These are phyloP conservation scores for Pseudomyrmex concolor DNA, from an alignment of 1,140 invertebrate species.

Conservation along the genomic window DNA sequence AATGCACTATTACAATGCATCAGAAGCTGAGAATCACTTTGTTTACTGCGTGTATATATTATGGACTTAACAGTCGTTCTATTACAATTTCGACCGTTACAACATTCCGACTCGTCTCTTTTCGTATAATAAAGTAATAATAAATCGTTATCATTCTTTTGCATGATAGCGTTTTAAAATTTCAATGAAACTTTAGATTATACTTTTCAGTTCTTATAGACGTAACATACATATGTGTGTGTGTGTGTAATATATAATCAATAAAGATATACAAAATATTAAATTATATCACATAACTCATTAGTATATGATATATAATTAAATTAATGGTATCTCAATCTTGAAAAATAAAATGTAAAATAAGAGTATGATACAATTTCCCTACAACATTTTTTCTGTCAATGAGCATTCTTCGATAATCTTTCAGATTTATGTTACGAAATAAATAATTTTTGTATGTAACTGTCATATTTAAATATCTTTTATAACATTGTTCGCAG, in stretches of 20 bases:
- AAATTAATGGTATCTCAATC: slow-evolving; percentile 48
- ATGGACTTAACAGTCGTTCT: slow-evolving; percentile 36
- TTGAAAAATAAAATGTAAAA: slow-evolving; percentile 49
- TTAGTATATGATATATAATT: slow-evolving; percentile 58
- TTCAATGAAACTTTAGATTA: slow-evolving; percentile 62
- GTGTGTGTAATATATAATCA: slow-evolving; percentile 33
- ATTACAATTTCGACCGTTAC: slow-evolving; percentile 30
- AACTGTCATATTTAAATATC: slow-evolving; percentile 28
- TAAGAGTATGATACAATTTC: slow-evolving; percentile 50
- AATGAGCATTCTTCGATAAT: slow-evolving; percentile 19
- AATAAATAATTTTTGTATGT: slow-evolving; percentile 13
- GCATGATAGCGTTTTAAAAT: slow-evolving; percentile 44
- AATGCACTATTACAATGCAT: slow-evolving; percentile 49
- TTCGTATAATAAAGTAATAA: slow-evolving; percentile 69
- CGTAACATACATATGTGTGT: slow-evolving; percentile 53
- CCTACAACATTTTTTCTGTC: neutral
- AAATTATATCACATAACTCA: slow-evolving; percentile 66
- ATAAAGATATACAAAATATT: slow-evolving; percentile 57
- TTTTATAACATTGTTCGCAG: slow-evolving; percentile 14
- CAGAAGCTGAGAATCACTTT: slow-evolving; percentile 40
- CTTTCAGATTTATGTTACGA: slow-evolving; percentile 17
- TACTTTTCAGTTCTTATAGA: slow-evolving; percentile 51
- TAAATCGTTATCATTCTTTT: slow-evolving; percentile 54
- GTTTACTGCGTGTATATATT: slow-evolving; percentile 7
- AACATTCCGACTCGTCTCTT: slow-evolving; percentile 25